Conservation (phyloP, 2,888 invertebrate genomes). For the Scelioninae gen. 1 region DNA sequence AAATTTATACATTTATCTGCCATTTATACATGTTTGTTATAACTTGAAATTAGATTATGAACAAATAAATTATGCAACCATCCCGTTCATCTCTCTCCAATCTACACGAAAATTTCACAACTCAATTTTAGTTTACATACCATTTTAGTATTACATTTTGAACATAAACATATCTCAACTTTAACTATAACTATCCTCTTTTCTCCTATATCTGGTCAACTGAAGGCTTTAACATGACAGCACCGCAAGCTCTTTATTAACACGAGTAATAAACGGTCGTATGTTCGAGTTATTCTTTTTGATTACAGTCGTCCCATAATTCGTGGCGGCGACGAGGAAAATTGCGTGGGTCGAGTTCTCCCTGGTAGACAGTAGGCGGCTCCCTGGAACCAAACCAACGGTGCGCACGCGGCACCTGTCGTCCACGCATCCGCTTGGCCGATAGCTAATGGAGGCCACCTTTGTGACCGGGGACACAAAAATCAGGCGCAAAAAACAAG, state of each 20-base stretch:
- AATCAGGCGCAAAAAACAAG: constrained; percentile 1
- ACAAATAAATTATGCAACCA: no score
- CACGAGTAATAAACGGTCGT: neutral
- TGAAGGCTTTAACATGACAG: neutral
- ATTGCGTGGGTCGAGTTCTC: constrained; percentile 24
- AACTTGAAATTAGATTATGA: no score
- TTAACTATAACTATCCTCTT: no score
- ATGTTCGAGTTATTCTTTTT: constrained; percentile 1
- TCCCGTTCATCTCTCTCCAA: no score
- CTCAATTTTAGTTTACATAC: no score
- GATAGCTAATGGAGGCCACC: constrained; percentile 12
- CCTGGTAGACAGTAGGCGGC: constrained; percentile 12
- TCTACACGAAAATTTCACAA: no score
- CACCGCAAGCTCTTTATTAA: neutral
- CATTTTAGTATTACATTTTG: no score
- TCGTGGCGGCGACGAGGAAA: neutral
- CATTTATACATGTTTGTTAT: no score
- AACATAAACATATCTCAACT: no score
- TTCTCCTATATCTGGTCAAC: no score
- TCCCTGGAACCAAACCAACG: neutral
- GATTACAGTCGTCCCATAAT: neutral
- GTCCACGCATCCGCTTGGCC: constrained; percentile 38
- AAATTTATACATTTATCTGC: no score
- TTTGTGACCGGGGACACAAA: neutral
- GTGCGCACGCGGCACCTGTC: constrained; percentile 31